phyloP scores from a whole-genome alignment of 2,888 invertebrate species.

The Papilio protenor region DNA sequence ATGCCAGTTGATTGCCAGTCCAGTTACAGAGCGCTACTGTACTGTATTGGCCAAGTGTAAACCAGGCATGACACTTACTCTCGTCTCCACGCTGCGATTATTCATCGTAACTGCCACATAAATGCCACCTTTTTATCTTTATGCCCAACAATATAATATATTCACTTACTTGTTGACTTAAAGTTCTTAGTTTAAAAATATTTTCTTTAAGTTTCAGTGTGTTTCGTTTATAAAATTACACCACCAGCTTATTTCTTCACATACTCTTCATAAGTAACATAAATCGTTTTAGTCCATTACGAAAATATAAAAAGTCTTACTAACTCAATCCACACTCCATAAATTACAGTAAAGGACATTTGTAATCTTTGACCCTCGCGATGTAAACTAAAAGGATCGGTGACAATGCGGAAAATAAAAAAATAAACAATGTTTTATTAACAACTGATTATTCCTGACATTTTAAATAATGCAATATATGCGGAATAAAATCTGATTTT shows the following conservation, averaged over 20 bases:
- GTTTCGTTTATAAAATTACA: background rate
- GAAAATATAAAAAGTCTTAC: conserved; percentile 19
- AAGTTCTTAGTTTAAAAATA: background rate
- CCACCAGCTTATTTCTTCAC: background rate
- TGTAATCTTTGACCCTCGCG: conserved; percentile 65
- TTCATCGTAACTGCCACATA: conserved; percentile 49
- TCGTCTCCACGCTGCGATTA: conserved; percentile 36
- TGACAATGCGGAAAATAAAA: conserved; percentile 65
- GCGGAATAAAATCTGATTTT: conserved; percentile 56
- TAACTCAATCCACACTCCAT: conserved; percentile 44
- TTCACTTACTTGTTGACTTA: background rate
- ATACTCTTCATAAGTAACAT: background rate
- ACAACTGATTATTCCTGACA: conserved; percentile 58
- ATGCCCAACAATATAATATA: background rate
- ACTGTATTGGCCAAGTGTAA: too few relatives aligned
- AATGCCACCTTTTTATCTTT: conserved; percentile 43
- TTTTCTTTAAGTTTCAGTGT: background rate
- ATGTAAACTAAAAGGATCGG: conserved; percentile 75
- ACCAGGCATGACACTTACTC: conserved; percentile 42
- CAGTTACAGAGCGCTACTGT: too few relatives aligned
- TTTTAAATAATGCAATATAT: conserved; percentile 53
- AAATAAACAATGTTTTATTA: conserved; percentile 58
- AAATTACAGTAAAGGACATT: conserved; percentile 52
- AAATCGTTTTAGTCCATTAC: background rate
- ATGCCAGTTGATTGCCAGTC: too few relatives aligned